Evolutionary conservation across 2,888 invertebrate genomes (phyloP).

Genomic region (Tenthredo amoena): DNA sequence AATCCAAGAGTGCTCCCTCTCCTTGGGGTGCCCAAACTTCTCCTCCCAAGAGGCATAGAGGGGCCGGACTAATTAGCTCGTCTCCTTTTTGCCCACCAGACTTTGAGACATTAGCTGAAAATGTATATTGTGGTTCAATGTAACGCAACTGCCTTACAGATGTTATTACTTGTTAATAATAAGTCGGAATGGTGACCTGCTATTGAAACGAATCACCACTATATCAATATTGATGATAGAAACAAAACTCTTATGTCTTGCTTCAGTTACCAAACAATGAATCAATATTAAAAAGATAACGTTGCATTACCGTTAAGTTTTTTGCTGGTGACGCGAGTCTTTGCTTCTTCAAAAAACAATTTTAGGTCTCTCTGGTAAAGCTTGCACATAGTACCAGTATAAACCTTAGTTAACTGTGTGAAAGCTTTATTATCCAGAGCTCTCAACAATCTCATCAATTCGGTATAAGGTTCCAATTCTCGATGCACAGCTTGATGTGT

Average conservation of each 20-base stretch:
- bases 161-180: constrained; percentile 29
- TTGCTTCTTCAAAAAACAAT: constrained; percentile 88
- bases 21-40: constrained; percentile 74
- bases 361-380: constrained; percentile 93
- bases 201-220: constrained; percentile 50
- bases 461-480: constrained; percentile 92
- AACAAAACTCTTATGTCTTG: background rate
- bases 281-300: background rate
- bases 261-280: background rate
- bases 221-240: background rate
- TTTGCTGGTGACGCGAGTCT: constrained; percentile 71
- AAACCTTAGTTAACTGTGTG: constrained; percentile 89
- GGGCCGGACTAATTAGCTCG: constrained; percentile 71
- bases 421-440: constrained; percentile 92
- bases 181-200: background rate
- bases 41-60: constrained; percentile 72
- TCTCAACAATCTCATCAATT: constrained; percentile 95
- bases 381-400: constrained; percentile 91
- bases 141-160: background rate
- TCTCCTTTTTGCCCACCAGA: constrained; percentile 72
- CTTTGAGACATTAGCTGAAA: constrained; percentile 69
- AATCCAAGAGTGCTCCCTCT: constrained; percentile 79
- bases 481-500: constrained; percentile 90
- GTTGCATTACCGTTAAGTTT: constrained; percentile 65
- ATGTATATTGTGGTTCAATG: constrained; percentile 22